Conservation (phyloP, 2,888 invertebrate genomes). For the Seira ritae region DNA sequence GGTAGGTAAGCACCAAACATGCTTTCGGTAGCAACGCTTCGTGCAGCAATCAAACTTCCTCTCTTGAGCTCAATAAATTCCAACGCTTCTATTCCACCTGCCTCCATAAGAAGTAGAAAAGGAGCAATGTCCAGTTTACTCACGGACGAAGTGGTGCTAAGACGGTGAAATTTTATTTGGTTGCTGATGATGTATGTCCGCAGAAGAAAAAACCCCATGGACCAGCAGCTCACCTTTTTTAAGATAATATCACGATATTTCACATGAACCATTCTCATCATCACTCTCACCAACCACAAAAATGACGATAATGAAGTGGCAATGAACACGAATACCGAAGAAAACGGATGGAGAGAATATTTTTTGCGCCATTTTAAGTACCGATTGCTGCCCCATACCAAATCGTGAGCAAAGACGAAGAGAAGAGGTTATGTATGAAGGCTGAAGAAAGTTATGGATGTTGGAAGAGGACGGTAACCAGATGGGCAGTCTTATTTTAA, state of each 20-base stretch:
- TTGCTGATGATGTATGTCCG: background rate
- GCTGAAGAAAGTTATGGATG: no score
- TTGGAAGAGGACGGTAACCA: no score
- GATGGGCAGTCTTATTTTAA: slow-evolving; percentile 34
- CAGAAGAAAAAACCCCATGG: slow-evolving; percentile 29
- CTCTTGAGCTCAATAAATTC: slow-evolving; percentile 8
- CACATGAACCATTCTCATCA: slow-evolving; percentile 32
- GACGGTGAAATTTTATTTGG: background rate
- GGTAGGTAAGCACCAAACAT: slow-evolving; percentile 22
- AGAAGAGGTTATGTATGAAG: no score
- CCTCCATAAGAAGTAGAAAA: background rate
- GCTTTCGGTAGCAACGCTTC: slow-evolving; percentile 5
- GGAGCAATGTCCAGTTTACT: background rate
- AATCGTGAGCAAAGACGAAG: no score
- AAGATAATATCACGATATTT: slow-evolving; percentile 58
- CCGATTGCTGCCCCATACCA: no score
- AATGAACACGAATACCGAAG: slow-evolving; percentile 43
- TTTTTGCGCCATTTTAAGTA: no score
- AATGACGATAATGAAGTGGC: slow-evolving; percentile 40
- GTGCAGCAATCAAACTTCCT: slow-evolving; percentile 46
- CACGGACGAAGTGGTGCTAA: background rate
- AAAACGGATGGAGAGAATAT: slow-evolving; percentile 9
- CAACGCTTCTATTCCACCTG: background rate
- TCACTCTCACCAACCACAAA: background rate
- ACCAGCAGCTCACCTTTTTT: no score